Conservation (phyloP, 1,140 invertebrate genomes). For the Tetramorium simillimum region DNA sequence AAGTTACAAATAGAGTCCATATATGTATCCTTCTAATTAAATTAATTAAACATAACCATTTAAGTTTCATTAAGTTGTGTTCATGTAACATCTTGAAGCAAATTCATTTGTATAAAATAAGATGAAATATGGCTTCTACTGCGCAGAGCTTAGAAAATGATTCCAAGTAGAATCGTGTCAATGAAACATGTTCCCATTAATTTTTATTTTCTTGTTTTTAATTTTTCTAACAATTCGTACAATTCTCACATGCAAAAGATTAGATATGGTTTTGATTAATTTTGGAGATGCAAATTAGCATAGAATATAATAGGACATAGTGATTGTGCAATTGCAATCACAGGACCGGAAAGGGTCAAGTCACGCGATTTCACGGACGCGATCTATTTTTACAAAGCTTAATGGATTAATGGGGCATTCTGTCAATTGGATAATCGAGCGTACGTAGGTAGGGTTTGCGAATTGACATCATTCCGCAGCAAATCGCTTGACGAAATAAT, state of each 20-base stretch:
- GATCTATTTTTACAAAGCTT: slow-evolving; percentile 55
- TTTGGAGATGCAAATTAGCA: not conserved
- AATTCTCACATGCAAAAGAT: not conserved
- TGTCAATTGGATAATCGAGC: slow-evolving; percentile 49
- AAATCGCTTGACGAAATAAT: slow-evolving; percentile 39
- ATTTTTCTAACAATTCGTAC: not conserved
- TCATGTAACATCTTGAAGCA: not conserved
- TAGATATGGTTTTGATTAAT: not conserved
- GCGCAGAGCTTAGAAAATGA: not conserved
- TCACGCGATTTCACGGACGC: slow-evolving; percentile 54
- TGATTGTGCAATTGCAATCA: slow-evolving; percentile 25
- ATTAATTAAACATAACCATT: not conserved
- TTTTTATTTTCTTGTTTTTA: not conserved
- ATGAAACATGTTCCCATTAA: not conserved
- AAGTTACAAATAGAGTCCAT: not conserved
- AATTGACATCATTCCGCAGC: slow-evolving; percentile 43
- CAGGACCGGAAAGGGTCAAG: slow-evolving; percentile 36
- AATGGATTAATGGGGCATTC: slow-evolving; percentile 52
- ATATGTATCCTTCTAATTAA: not conserved
- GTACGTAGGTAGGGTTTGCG: slow-evolving; percentile 46
- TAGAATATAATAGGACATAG: not conserved
- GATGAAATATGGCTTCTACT: not conserved
- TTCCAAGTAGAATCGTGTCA: not conserved
- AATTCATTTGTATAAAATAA: not conserved
- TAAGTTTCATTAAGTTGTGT: not conserved